Base-by-base conservation (phyloP, 2,797 vertebrate species). In the Novumbra hubbsi region DNA sequence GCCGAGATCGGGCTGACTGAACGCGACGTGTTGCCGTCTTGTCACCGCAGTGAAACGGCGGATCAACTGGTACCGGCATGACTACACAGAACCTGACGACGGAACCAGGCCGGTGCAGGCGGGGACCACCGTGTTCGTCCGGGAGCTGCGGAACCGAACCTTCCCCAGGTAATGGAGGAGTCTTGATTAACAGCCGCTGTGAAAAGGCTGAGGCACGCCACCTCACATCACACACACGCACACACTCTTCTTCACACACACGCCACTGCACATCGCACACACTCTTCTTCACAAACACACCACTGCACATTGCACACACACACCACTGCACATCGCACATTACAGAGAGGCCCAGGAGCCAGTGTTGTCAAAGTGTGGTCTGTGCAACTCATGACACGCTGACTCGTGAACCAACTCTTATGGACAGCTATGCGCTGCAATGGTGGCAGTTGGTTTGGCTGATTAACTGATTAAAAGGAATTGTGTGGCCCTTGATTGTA, bases 51-150 rank as follows among this genome's bases (percentile, higher is more conserved):
- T 99, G 96, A 99, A 99, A 89, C 96, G 92, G 88, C 94, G 96
- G 75, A 95, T 94, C 84, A 99, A 99, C 91, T 98, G 96, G 96
- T 97, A 99, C 88, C 93, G 98, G 71, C 98, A 99, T 14, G 98
- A 99, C 88, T 99, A 99, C 92, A 98, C 98, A 0, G 98, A 99
- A 85, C 79, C 91, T 11, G 93, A 97, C 21, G 96, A 98, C 28
- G 96, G 96, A 75, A 94, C 91, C 64, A 96, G 94, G 84, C 97
- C 96, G 0, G 96, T 99, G 80, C 98, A 99, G 82, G 96, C 98
- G 6, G 98, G 98, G 41, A 99, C 98, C 3, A 87, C 94, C n/a
- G 93, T 95, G 78, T 99, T 99, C 7, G 89, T 99, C 74, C 95
- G 92, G 82, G 90, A 98, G 78, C 93, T 99, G 63, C 95, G 95